These are phyloP conservation scores for Anoplolepis gracilipes DNA, from an alignment of 1,140 invertebrate genomes.

Conservation along the genomic window DNA sequence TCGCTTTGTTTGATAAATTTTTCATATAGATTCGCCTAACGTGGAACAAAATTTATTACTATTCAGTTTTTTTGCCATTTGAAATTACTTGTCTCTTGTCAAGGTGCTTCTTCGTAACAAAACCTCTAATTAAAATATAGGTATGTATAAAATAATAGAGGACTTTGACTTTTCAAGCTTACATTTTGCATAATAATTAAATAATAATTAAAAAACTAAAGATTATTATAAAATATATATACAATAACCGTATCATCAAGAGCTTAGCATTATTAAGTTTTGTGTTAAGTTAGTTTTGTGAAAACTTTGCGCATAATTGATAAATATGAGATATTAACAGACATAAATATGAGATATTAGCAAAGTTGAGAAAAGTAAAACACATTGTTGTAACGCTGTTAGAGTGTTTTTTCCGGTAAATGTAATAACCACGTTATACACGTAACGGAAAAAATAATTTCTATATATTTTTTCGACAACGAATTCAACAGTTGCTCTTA, in stretches of 20 bases:
- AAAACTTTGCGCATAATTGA: slow-evolving; percentile 24
- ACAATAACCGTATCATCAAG: not conserved
- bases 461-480: too few relatives aligned
- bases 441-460: too few relatives aligned
- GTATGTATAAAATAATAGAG: not conserved
- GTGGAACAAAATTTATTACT: slow-evolving; percentile 32
- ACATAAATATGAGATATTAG: too few relatives aligned
- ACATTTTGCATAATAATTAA: not conserved
- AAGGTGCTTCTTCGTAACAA: not conserved
- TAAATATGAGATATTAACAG: slow-evolving; percentile 6
- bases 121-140: not conserved
- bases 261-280: not conserved
- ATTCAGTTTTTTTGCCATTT: not conserved
- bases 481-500: too few relatives aligned
- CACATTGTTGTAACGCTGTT: too few relatives aligned
- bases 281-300: not conserved
- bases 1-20: slow-evolving; percentile 26
- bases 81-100: slow-evolving; percentile 17
- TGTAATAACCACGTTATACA: too few relatives aligned
- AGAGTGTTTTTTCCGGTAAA: too few relatives aligned
- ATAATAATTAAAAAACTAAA: slow-evolving; percentile 19
- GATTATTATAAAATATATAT: not conserved
- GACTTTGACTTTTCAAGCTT: not conserved
- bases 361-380: too few relatives aligned
- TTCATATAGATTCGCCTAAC: not conserved